Base-by-base conservation (phyloP, 2,888 invertebrate species). In the Diaprepes abbreviatus region DNA sequence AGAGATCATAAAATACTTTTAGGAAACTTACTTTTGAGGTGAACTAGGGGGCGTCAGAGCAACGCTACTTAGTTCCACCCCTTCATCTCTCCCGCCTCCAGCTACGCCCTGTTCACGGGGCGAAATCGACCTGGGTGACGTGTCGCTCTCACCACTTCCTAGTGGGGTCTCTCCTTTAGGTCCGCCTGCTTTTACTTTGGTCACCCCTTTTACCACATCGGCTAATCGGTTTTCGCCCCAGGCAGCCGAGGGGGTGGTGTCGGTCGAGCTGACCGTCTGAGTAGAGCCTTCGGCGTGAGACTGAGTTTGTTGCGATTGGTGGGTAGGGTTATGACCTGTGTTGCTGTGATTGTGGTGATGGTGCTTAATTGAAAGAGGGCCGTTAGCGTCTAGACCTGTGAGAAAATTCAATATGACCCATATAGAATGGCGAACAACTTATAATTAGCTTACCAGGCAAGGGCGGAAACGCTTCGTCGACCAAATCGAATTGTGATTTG, bases 381-480 rank as follows among this genome's bases (percentile, higher is more conserved):
- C 70, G 16, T 62, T 60, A 2, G 62, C 38, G 0, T 70, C 63
- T 10, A 72, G 58, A 36, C 71, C 65, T 64, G 21, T 12, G 35
- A 55, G 28, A 38, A 21, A 21, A n/a, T n/a, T n/a, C 19, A 9
- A 43, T 60, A 60, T 38, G n/a, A n/a, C n/a, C n/a, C n/a, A 52
- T n/a, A 52, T 19, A 21, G 3, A 2, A 24, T 38, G 19, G 14
- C 3, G 14, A 16, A 17, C 10, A 55, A 43, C 76, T 3, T 14
- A 52, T 52, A 12, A 3, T 17, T 55, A 31, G 1, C 73, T 83
- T 85, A 80, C 92, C 92, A 71, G 93, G 93, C 80, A 93, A 86
- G 68, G 93, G 93, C 73, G 93, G 93, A 83, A 93, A 93, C 62
- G 93, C 92, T 59, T 91, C 88, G 67, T 92, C 91, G 83, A 92